Conservation (phyloP, 2,797 vertebrate genomes). For the Threskiornis aethiopicus region DNA sequence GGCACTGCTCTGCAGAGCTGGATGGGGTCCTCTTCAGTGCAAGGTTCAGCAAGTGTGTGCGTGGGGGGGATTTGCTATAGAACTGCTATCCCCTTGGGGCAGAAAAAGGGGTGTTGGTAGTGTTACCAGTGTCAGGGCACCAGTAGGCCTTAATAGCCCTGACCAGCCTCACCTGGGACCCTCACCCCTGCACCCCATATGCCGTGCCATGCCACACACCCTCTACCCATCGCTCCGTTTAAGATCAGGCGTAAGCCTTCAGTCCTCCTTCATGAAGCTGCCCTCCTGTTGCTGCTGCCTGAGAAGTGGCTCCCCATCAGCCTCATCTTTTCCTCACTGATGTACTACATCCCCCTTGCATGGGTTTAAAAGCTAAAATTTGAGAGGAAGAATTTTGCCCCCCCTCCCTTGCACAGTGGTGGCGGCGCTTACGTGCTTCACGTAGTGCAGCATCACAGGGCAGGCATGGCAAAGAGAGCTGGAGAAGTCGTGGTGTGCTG, state of each 20-base stretch:
- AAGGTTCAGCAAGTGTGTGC: neutral
- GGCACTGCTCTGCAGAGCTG: neutral
- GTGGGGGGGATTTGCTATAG: neutral
- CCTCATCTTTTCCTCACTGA: neutral
- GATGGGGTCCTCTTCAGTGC: neutral
- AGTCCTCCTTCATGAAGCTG: neutral
- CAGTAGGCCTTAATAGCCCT: neutral
- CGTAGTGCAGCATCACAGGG: neutral
- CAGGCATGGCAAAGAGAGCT: neutral
- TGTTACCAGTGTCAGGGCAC: neutral
- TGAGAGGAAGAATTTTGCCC: neutral
- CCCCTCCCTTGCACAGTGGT: neutral
- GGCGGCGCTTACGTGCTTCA: rapidly evolving
- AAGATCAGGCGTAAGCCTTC: neutral
- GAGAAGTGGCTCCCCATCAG: neutral
- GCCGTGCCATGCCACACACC: rapidly evolving
- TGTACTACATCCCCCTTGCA: neutral
- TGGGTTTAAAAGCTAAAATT: neutral
- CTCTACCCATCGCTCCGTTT: neutral
- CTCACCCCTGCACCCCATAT: neutral
- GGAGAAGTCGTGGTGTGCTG: neutral
- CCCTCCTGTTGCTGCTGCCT: neutral
- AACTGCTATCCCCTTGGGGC: neutral
- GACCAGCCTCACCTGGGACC: neutral
- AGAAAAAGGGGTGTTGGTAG: neutral